Percentiles rank a stretch among this genome's conserved stretches.
Conservation (phyloP, 2,113 vertebrate genomes). For the Labrus mixtus region DNA sequence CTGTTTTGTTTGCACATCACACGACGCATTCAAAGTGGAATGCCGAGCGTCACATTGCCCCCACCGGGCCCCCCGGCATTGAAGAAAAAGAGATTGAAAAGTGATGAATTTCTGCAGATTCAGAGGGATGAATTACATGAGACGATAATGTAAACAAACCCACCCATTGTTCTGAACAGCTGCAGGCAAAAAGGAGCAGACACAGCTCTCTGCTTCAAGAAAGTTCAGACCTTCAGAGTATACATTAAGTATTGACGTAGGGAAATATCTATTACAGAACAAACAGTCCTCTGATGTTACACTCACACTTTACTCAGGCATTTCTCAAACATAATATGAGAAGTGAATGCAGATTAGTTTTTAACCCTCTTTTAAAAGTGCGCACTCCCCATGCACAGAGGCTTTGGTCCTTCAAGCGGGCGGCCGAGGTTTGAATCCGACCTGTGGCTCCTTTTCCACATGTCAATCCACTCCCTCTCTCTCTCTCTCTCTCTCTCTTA, state of each 20-base stretch:
- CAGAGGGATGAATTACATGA: not conserved
- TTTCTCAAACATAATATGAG: not conserved
- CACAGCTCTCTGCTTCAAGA: not conserved
- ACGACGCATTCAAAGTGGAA: not conserved
- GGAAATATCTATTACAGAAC: not conserved
- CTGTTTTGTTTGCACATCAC: not conserved
- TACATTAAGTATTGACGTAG: not conserved
- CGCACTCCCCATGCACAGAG: too few species aligned
- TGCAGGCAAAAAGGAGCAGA: constrained; percentile 19
- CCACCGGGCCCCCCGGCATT: too few species aligned
- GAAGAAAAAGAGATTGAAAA: not conserved
- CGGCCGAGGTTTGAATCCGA: too few species aligned
- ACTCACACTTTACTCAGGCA: not conserved
- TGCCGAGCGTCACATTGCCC: too few species aligned
- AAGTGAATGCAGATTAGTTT: too few species aligned
- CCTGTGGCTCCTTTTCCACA: too few species aligned
- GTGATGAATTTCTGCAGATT: constrained; percentile 1
- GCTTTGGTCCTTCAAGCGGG: too few species aligned
- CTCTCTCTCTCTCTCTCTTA: too few species aligned
- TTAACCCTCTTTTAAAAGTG: too few species aligned
- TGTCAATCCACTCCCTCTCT: too few species aligned
- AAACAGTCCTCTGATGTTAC: not conserved
- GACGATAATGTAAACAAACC: constrained; percentile 10
- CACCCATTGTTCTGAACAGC: constrained; percentile 1
- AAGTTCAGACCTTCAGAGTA: not conserved